Evolutionary conservation across 2,888 invertebrate species (phyloP), one percentile per base, ranked within the genome.

Genomic region (Machimus rusticus): DNA sequence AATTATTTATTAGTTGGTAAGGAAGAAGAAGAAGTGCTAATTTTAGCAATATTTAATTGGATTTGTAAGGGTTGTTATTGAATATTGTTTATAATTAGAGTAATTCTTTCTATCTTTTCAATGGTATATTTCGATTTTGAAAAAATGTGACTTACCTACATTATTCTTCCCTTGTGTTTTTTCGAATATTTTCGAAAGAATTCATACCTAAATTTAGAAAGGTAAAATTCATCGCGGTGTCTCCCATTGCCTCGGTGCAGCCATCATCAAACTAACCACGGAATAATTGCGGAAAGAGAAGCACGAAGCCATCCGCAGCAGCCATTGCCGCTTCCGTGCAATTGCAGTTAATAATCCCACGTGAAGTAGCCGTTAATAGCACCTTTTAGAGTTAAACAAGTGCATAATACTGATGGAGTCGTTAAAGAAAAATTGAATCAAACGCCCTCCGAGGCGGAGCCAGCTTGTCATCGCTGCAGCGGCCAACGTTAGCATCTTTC

Each of bases 371-470:
- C 19, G 46, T 85, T 85, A 85, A 85, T 85, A 74, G 74, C 74
- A 85, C 85, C 85, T 85, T 74, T 85, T 85, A 74, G 51, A 31
- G 74, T 34, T 74, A 23, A 85, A 46, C 74, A 74, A 85, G 74
- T 74, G 46, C 43, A 51, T 82, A 82, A 82, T 66, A 39, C 85
- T 85, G 85, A 85, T 85, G 74, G 85, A 85, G 85, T 55, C 46
- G 74, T 85, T 74, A 85, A 74, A 57, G 78, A 86, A 57, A 57
- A 78, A 86, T 85, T 57, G 57, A 78, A 86, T 86, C 86, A 78
- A 78, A 86, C 86, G 78, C 86, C 86, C 77, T 77, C 77, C n/a
- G 37, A 86, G 86, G 86, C 86, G 86, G 86, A 86, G 86, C 34
- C 78, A 78, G 28, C 8, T 77, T 77, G 77, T 86, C 86, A 78